Evolutionary conservation across 2,113 vertebrate species (phyloP).

Genomic region (Colius striatus): DNA sequence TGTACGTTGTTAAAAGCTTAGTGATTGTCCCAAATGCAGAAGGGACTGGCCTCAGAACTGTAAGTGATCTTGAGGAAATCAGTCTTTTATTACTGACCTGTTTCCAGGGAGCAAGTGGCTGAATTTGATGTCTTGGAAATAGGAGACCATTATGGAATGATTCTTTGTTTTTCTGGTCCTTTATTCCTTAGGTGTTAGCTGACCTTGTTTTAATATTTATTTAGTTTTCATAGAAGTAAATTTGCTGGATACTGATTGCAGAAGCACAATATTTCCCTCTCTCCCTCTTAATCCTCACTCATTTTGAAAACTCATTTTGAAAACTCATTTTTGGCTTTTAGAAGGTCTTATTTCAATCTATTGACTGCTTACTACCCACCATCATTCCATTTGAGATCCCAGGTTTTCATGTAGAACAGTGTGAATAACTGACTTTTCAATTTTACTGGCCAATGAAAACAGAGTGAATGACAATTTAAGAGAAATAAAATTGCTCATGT

Average conservation of each 20-base stretch:
- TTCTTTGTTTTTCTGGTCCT: not conserved
- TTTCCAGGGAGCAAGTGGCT: not conserved
- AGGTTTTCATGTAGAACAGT: not conserved
- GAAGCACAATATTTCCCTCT: not conserved
- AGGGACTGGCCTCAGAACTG: not conserved
- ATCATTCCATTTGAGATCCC: not conserved
- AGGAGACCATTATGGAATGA: not conserved
- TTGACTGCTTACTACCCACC: not conserved
- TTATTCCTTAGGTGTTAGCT: not conserved
- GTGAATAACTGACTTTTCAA: not conserved
- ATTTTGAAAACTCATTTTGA: not conserved
- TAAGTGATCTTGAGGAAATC: not conserved
- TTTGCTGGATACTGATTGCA: not conserved
- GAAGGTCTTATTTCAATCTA: not conserved
- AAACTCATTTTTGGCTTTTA: not conserved
- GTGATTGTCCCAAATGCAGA: not conserved
- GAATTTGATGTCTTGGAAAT: not conserved
- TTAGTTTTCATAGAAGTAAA: not conserved
- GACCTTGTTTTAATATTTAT: not conserved
- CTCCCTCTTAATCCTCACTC: not conserved
- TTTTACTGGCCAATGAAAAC: not conserved
- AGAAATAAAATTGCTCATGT: not conserved
- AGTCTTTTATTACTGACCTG: not conserved
- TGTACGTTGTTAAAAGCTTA: not conserved
- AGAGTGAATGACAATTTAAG: not conserved